phyloP scores from a whole-genome alignment of 2,113 vertebrate species.

The Platysternon megacephalum region DNA sequence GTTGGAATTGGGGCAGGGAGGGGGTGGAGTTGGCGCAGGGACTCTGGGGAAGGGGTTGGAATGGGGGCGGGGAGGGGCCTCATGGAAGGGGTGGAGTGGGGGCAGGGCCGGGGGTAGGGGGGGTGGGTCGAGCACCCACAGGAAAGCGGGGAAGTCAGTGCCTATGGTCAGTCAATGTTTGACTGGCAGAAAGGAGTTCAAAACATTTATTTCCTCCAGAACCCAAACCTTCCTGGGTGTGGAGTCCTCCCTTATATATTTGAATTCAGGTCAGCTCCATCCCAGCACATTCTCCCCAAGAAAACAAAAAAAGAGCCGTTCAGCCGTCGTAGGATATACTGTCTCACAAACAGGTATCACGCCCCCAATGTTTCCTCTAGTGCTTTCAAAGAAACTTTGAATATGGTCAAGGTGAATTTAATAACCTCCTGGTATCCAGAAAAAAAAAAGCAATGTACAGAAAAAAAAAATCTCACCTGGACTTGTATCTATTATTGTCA shows the following conservation, averaged over 20 bases:
- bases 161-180: neutral
- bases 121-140: too few species aligned
- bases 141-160: too few species aligned
- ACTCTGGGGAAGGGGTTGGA: too few species aligned
- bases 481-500: slow-evolving; percentile 79
- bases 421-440: slow-evolving; percentile 70
- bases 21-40: too few species aligned
- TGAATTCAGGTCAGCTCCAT: neutral
- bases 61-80: too few species aligned
- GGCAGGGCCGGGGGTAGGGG: too few species aligned
- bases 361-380: neutral
- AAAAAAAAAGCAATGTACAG: slow-evolving; percentile 66
- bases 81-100: too few species aligned
- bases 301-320: neutral
- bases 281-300: neutral
- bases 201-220: neutral
- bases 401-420: slow-evolving; percentile 64
- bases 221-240: neutral
- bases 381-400: slow-evolving; percentile 64
- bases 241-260: neutral
- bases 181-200: neutral
- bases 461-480: slow-evolving; percentile 76
- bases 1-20: too few species aligned
- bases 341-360: neutral
- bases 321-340: neutral